Base-by-base conservation (phyloP, 2,113 vertebrate genomes). In the Puma concolor region DNA sequence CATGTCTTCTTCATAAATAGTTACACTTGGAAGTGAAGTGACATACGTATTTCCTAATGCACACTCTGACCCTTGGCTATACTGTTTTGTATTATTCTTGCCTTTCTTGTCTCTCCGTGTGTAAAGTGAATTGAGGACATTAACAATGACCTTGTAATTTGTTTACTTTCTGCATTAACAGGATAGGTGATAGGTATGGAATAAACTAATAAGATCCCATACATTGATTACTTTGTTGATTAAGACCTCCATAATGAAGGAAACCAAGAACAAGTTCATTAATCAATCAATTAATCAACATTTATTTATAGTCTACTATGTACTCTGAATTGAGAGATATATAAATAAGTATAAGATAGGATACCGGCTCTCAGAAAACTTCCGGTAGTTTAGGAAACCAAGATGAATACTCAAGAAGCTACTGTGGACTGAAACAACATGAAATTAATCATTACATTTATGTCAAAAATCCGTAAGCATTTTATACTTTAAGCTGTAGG, bases 131-230 rank as follows among this genome's bases (percentile, higher is more conserved):
- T 38, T 87, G 12, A 84, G 31, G 29, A 95, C 3, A 66, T 60
- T 66, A 41, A 94, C 4, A 10, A 52, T 33, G 13, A 79, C 84
- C 38, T 88, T 96, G 38, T 33, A 69, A 72, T 69, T 10, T 85
- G 74, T n/a, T 88, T 67, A 66, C 69, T 92, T 94, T 82, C 23
- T 67, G 88, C 11, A 66, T 82, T 85, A 88, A 66, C 33, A 91
- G 33, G 15, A 76, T 77, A 93, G 91, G 1, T 76, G 60, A 16
- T 50, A 16, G 13, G 29, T 71, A 25, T 52, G 9, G 15, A 91
- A 38, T 57, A 88, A 29, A 85, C 60, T 88, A 7, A 80, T 76
- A 85, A 84, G 66, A 84, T 83, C 8, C 4, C 19, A 7, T 88
- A 72, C 25, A 9, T 33, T 93, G 38, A 79, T 83, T 83, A 89